Evolutionary conservation across 2,888 invertebrate genomes (phyloP), one percentile per base, ranked within the genome.

Genomic region (Drosophila ochracea): DNA sequence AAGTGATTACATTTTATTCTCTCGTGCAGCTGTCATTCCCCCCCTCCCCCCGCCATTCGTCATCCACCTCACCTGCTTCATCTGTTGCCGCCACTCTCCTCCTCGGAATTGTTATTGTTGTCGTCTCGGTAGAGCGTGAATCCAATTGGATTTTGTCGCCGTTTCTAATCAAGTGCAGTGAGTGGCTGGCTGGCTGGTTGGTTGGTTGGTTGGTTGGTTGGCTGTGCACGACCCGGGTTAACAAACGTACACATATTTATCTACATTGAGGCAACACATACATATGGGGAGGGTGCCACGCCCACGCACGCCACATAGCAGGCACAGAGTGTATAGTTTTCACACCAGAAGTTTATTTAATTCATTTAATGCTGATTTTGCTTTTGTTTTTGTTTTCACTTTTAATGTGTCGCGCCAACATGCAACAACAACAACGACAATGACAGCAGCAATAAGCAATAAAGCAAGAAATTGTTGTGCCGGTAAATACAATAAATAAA

Each of bases 131-230:
- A 28, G 58, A 62, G 61, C 52, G 41, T 49, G 47, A 47, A 54
- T 53, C 54, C 64, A 85, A 89, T 89, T 83, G 73, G 47, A 52
- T 71, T 47, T 74, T 77, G 84, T 87, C 90, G 79, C 82, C 82
- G 85, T 70, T 87, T 87, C 68, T 73, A 84, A 87, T 84, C 84
- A 87, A 73, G 37, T 76, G 76, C 80, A 79, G 53, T 39, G 43
- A 39, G 16, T 52, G 41, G 37, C 49, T 54, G 31, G 11, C 39
- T 41, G 33, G 33, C 33, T 33, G 33, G 30, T 0, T 30, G 5
- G 30, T 6, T 30, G 28, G 28, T 5, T 28, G 28, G 30, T 7
- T 52, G 41, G 37, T 37, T 54, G 31, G 11, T 35, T 41, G 33
- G 33, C 33, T 35, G 33, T 58, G 37, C 77, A 28, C 77, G 75